Conservation (phyloP, 2,797 vertebrate species). For the Nyctibius grandis region DNA sequence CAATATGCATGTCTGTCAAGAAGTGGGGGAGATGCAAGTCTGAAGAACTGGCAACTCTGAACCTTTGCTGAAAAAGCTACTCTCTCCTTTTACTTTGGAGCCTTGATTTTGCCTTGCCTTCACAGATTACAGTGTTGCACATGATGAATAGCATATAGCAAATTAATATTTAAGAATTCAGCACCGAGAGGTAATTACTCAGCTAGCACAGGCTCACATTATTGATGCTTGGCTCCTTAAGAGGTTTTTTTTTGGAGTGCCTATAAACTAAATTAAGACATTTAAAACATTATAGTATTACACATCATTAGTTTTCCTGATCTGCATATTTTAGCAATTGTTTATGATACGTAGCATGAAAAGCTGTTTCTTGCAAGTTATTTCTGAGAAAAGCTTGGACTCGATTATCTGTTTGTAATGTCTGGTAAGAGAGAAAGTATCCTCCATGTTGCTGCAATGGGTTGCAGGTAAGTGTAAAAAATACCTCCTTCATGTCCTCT, state of each 20-base stretch:
- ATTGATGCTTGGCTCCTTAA: constrained; percentile 36
- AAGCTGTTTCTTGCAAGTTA: background rate
- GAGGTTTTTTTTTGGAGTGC: background rate
- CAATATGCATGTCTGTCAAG: background rate
- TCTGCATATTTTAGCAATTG: constrained; percentile 38
- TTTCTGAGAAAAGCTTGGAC: background rate
- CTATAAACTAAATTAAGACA: constrained; percentile 50
- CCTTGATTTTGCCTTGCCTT: background rate
- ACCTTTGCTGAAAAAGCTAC: background rate
- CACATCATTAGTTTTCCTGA: constrained; percentile 31
- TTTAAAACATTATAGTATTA: constrained; percentile 19
- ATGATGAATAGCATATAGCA: constrained; percentile 33
- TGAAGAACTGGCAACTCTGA: background rate
- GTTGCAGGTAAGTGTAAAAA: background rate
- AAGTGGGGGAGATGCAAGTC: background rate
- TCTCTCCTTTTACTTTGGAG: background rate
- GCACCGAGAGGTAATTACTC: constrained; percentile 28
- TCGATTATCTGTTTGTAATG: background rate
- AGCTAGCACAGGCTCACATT: background rate
- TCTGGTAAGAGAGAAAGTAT: background rate
- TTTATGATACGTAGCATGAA: background rate
- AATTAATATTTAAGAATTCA: constrained; percentile 65
- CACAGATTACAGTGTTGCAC: background rate
- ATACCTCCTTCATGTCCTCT: background rate
- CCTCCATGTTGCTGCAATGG: background rate